phyloP scores from a whole-genome alignment of 2,797 vertebrate genomes.

The Sebastes nivosus region DNA sequence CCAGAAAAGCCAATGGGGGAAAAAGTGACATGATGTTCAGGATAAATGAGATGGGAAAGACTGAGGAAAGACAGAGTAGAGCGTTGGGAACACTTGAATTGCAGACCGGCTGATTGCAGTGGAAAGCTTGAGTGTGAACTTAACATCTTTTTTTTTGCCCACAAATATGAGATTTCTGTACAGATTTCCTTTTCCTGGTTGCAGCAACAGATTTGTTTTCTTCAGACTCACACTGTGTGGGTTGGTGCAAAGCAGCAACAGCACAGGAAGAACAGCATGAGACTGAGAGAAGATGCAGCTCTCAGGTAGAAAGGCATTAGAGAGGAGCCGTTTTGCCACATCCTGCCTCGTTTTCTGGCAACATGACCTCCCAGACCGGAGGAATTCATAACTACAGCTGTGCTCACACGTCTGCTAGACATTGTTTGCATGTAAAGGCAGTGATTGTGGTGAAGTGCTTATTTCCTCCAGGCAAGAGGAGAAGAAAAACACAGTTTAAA shows the following conservation, averaged over 20 bases:
- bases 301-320: conserved; percentile 42
- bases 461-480: conserved; percentile 26
- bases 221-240: conserved; percentile 40
- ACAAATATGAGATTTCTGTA: conserved; percentile 38
- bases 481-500: background rate
- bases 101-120: conserved; percentile 33
- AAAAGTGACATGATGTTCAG: conserved; percentile 38
- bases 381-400: conserved; percentile 32
- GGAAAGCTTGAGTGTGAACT: conserved; percentile 44
- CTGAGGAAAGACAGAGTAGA: conserved; percentile 7
- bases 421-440: conserved; percentile 31
- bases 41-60: conserved; percentile 32
- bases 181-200: background rate
- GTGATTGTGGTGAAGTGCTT: conserved; percentile 40
- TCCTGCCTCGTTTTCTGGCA: conserved; percentile 61
- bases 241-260: conserved; percentile 47
- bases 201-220: conserved; percentile 32
- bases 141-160: conserved; percentile 12
- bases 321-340: conserved; percentile 62
- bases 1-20: conserved; percentile 36
- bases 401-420: conserved; percentile 6
- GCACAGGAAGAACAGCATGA: conserved; percentile 44
- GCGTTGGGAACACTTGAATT: conserved; percentile 14
- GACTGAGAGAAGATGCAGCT: conserved; percentile 18
- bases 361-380: conserved; percentile 26